Evolutionary conservation across 2,797 vertebrate species (phyloP), one percentile per base, ranked within the genome.

Genomic region (Epinephelus awoara): DNA sequence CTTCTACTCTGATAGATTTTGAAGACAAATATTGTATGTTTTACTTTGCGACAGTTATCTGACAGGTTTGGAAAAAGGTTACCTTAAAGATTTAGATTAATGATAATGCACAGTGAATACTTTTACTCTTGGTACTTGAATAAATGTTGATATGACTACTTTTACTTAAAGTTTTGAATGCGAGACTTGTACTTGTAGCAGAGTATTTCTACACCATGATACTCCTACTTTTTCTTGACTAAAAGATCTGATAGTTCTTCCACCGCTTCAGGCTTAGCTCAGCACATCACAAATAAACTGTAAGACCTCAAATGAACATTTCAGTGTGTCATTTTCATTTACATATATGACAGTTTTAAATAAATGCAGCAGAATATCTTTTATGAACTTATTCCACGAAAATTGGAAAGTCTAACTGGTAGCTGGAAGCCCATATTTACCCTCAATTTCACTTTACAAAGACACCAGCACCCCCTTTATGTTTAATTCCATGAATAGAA

Each of bases 371-470:
- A 27, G 51, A 47, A 23, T 34, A n/a, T 54, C 7, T 11, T 42
- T 12, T 5, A 23, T 15, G 9, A 12, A 17, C 12, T 46, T 25
- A 58, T 19, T 70, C 38, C 14, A 7, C 12, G 5, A 19, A 18
- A 8, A 9, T 47, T 34, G 17, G 38, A 62, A 27, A 57, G 13
- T 25, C 4, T 34, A 50, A 4, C 17, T 15, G 47, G 17, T 18
- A 14, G 44, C 56, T 8, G 34, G 34, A 34, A 34, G 34, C 34
- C 34, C 34, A 34, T 8, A 34, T 34, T 7, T 34, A 34, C 34
- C 34, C 34, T 52, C 5, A 29, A 72, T 72, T 29, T 72, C 0
- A 47, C 14, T 68, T 62, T 25, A 38, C 23, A 67, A 42, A 63
- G 27, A 56, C 40, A 40, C n/a, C 17, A n/a, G 18, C 34, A 50